phyloP scores from a whole-genome alignment of 2,113 vertebrate species.

The Suncus etruscus region DNA sequence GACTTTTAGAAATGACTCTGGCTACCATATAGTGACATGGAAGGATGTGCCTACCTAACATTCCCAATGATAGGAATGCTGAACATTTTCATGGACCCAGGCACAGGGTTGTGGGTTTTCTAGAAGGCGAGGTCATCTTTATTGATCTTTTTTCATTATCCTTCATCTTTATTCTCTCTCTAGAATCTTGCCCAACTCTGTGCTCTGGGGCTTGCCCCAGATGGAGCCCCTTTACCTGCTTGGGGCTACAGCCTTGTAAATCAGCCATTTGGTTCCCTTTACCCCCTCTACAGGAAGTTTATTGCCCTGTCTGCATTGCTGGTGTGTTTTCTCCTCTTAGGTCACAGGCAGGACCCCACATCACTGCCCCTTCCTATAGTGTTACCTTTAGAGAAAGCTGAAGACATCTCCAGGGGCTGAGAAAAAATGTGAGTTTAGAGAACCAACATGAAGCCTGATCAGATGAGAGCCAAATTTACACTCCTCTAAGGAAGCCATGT shows the following conservation, averaged over 20 bases:
- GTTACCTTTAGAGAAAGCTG: conserved; percentile 72
- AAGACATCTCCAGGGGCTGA: conserved; percentile 80
- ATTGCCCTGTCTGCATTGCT: too few species aligned
- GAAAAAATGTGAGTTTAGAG: conserved; percentile 56
- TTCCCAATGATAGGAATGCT: not conserved
- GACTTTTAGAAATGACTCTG: not conserved
- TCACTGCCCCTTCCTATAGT: conserved; percentile 61
- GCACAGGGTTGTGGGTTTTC: conserved; percentile 48
- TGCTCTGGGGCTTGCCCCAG: too few species aligned
- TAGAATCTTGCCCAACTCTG: too few species aligned
- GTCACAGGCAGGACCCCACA: too few species aligned
- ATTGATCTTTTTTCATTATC: not conserved
- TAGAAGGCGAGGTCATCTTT: conserved; percentile 68
- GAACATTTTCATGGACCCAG: not conserved
- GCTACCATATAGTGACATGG: not conserved
- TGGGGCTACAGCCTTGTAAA: too few species aligned
- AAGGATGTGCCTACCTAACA: not conserved
- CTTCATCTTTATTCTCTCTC: too few species aligned
- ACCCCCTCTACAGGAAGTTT: too few species aligned
- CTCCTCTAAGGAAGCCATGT: conserved; percentile 82
- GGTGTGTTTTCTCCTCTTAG: too few species aligned
- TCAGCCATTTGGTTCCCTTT: too few species aligned
- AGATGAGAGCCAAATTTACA: conserved; percentile 85
- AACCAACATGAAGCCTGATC: conserved; percentile 38
- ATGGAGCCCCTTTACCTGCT: too few species aligned